Evolutionary conservation across 92 coral and sea anemone species (phyloP), one percentile per base, ranked within the genome.

Genomic region (Paragorgia papillata): DNA sequence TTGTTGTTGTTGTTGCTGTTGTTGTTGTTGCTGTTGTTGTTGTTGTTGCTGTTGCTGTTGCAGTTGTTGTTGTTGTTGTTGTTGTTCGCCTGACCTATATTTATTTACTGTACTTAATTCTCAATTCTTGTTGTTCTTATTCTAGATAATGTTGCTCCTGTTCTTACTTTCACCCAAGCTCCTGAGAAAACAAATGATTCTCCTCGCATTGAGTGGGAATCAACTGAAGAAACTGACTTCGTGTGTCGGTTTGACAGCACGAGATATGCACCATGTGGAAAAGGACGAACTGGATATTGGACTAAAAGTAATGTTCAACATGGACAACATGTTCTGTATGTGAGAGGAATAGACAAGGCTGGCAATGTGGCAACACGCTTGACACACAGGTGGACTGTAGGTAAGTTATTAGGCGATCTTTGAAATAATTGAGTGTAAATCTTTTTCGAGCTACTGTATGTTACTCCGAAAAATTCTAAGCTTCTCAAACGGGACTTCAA

Each of bases 161-260:
- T 69, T 48, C 9, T 69, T 56, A 26, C 25, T 6, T 69, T 48
- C 54, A 51, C n/a, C 54, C 20, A 69, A 22, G 59, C 76, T 2
- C 57, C 61, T 51, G 14, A 20, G 13, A 30, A 27, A 34, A 69
- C 76, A 14, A 51, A 33, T 30, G 54, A 34, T 28, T 69, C 76
- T 43, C 61, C 76, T 12, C 32, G 21, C 40, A 26, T 69, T 69
- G 24, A 14, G 28, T 69, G 76, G 76, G 28, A 33, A n/a, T 69
- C 76, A 13, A 18, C 61, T 9, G 76, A 15, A n/a, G 34, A 32
- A 30, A 56, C 76, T 5, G 19, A 1, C 43, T 69, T 69, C 44
- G 48, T 46, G 28, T 69, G 76, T 69, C 49, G 60, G 13, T 56
- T 69, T 4, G 76, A 69, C 33, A 69, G 49, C 54, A 26, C 25